phyloP scores from a whole-genome alignment of 2,888 invertebrate genomes.

The Cryptus viduatorius region DNA sequence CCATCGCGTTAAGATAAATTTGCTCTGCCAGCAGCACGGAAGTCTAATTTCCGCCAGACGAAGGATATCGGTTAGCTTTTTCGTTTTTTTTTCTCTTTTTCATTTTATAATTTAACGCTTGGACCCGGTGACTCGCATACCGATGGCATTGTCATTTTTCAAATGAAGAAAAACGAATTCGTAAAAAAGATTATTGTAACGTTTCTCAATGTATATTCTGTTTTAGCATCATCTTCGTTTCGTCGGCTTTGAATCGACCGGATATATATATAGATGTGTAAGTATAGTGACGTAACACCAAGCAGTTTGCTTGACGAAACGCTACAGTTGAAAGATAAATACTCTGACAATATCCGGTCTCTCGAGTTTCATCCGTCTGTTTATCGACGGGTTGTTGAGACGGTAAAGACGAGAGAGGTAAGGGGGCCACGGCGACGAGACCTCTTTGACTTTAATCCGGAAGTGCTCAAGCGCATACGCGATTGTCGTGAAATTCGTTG shows the following conservation, averaged over 20 bases:
- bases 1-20: neutral
- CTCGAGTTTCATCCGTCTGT: constrained; percentile 34
- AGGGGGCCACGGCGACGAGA: constrained; percentile 32
- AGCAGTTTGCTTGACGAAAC: constrained; percentile 6
- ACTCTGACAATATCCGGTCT: constrained; percentile 54
- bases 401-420: constrained; percentile 25
- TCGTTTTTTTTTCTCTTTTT: neutral
- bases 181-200: neutral
- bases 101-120: no score
- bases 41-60: neutral
- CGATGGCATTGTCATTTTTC: neutral
- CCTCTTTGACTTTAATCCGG: constrained; percentile 65
- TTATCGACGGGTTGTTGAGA: constrained; percentile 13
- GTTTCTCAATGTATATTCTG: neutral
- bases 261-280: constrained; percentile 47
- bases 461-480: constrained; percentile 63
- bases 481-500: constrained; percentile 64
- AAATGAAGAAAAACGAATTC: neutral
- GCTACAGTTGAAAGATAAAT: constrained; percentile 26
- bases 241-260: constrained; percentile 18
- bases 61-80: neutral
- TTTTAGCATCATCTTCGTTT: constrained; percentile 32
- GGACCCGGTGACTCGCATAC: neutral
- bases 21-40: neutral
- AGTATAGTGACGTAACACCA: neutral